Evolutionary conservation across 1,140 invertebrate genomes (phyloP).

Genomic region (Drosophila carrolli): DNA sequence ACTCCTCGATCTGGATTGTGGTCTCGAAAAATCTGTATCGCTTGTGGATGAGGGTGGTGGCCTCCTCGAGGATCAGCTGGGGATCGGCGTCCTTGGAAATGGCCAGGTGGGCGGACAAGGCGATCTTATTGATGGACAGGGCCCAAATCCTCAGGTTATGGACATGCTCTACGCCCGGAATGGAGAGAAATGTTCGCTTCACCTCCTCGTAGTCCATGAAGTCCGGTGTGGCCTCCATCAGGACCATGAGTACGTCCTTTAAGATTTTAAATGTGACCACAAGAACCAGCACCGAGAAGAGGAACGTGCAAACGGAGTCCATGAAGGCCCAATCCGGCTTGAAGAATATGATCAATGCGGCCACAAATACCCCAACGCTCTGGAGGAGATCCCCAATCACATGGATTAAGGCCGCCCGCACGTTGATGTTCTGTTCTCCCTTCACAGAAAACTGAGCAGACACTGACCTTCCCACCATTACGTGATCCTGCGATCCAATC

Average conservation of each 20-base stretch:
- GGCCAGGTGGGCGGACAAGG: conserved; percentile 95
- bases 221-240: conserved; percentile 97
- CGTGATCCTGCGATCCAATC: not conserved
- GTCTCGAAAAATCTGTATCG: conserved; percentile 97
- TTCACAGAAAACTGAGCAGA: conserved; percentile 2
- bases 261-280: conserved; percentile 91
- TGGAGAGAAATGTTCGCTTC: conserved; percentile 89
- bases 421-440: conserved; percentile 89
- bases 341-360: conserved; percentile 90
- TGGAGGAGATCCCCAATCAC: conserved; percentile 96
- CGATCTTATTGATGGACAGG: conserved; percentile 96
- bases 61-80: conserved; percentile 92
- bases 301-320: conserved; percentile 95
- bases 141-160: conserved; percentile 99
- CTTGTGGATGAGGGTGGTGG: conserved; percentile 92
- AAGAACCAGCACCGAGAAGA: conserved; percentile 93
- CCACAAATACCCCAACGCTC: conserved; percentile 93
- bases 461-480: conserved; percentile 16
- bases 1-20: conserved; percentile 98
- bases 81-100: conserved; percentile 92
- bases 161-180: conserved; percentile 94
- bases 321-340: conserved; percentile 90
- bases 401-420: conserved; percentile 95
- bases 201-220: conserved; percentile 76
- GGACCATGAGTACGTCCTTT: conserved; percentile 90